Evolutionary conservation across 2,888 invertebrate species (phyloP), one percentile per base, ranked within the genome.

Genomic region (Chymomyza amoena): DNA sequence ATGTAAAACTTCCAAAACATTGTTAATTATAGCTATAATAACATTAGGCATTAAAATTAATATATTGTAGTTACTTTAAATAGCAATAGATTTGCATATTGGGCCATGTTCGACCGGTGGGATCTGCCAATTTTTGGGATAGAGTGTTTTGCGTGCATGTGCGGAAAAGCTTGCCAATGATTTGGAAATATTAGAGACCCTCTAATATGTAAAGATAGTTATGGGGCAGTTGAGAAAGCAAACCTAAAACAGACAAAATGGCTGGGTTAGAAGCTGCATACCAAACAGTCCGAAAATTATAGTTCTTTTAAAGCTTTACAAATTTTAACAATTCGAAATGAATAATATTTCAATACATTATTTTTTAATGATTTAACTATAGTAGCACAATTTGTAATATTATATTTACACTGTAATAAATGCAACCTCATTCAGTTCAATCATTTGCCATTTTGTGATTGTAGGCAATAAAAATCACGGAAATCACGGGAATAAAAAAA

Each of bases 71-170:
- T 45, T 45, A 45, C 10, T 45, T 45, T 13, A 45, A 13, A 13
- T 45, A 13, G 3, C 10, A 10, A 13, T 45, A 4, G 13, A 45
- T 45, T 45, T 13, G 13, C 39, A 7, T 13, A 1, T 13, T 13
- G 39, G 13, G 39, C 39, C 39, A 13, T 13, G 39, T 13, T 10
- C 13, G 66, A 51, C 9, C 1, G 9, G 32, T 6, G 32, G 9
- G 2, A 32, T 25, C 62, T 70, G 70, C 66, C 39, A 13, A 45
- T 6, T 45, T 45, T 45, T 45, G 39, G 39, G 10, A 45, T 45
- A 13, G 39, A 13, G 10, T 66, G 36, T 32, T 25, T 51, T 52
- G 67, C 56, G 18, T 64, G 63, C 32, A 20, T 54, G 16, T 54
- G 5, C 16, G 45, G 52, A 32, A 52, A 52, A 52, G 15, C 36